These are phyloP conservation scores for Ptilodon capucinus DNA, from an alignment of 2,888 invertebrate species.

Conservation along the genomic window DNA sequence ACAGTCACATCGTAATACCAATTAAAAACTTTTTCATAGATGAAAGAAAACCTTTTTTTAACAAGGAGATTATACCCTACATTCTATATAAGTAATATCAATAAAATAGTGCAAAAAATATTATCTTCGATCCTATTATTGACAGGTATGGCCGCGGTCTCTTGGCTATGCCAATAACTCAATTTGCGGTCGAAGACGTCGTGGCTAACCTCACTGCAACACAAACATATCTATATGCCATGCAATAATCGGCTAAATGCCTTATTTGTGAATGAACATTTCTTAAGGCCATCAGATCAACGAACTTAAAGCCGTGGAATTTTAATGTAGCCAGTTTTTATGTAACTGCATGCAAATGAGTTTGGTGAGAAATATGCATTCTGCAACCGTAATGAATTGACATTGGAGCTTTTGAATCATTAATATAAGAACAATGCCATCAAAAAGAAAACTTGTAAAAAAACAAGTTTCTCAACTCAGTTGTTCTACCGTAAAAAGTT, in stretches of 20 bases:
- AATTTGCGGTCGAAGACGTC: constrained; percentile 43
- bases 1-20: too few relatives aligned
- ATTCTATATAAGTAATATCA: too few relatives aligned
- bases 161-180: constrained; percentile 42
- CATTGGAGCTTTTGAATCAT: not conserved
- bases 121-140: too few relatives aligned
- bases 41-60: too few relatives aligned
- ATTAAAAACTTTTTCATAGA: too few relatives aligned
- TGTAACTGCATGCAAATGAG: constrained; percentile 8
- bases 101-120: too few relatives aligned
- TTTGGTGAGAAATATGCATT: not conserved
- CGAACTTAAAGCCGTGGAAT: constrained; percentile 29
- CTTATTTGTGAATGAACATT: constrained; percentile 20
- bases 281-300: constrained; percentile 8
- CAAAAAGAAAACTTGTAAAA: too few relatives aligned
- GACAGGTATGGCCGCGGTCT: constrained; percentile 24
- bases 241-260: constrained; percentile 16
- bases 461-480: too few relatives aligned
- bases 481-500: too few relatives aligned
- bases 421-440: not conserved
- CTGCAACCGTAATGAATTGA: constrained; percentile 7
- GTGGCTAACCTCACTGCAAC: constrained; percentile 22
- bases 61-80: too few relatives aligned
- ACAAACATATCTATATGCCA: constrained; percentile 23
- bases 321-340: constrained; percentile 27